phyloP scores from a whole-genome alignment of 2,888 invertebrate species.

The Anaspis maculata region DNA sequence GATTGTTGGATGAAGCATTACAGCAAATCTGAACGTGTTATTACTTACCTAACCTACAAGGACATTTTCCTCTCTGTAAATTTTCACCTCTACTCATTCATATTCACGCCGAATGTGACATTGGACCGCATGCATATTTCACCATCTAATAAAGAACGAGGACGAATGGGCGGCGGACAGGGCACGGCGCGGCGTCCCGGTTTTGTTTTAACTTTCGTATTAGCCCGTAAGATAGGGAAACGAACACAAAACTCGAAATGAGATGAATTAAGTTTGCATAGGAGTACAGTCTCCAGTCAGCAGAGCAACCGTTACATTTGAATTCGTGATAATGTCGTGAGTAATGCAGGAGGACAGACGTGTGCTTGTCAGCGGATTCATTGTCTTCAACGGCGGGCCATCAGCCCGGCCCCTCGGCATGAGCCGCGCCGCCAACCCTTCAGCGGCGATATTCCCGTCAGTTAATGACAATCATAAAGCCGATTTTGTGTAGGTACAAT shows the following conservation, averaged over 20 bases:
- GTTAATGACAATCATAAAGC: conserved; percentile 11
- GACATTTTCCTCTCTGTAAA: no score
- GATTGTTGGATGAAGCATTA: no score
- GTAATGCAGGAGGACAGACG: conserved; percentile 30
- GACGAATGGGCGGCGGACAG: no score
- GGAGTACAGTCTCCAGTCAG: conserved; percentile 17
- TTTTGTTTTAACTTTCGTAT: conserved; percentile 11
- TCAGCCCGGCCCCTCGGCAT: no score
- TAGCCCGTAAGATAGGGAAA: conserved; percentile 11
- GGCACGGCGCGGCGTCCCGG: no score
- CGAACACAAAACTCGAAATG: conserved; percentile 16
- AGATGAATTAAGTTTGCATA: conserved; percentile 20
- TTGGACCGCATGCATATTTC: no score
- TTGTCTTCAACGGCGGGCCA: no score
- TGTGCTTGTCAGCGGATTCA: conserved; percentile 18
- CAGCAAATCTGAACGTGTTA: no score
- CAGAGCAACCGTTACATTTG: conserved; percentile 30
- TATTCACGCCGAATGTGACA: no score
- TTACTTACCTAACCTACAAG: no score
- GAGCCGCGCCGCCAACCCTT: conserved; percentile 3
- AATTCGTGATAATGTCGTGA: conserved; percentile 36
- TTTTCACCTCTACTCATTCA: no score
- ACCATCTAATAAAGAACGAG: no score
- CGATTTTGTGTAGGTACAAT: conserved; percentile 14
- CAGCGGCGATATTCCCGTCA: background rate